phyloP scores from a whole-genome alignment of 2,888 invertebrate genomes.

The Xestia rhomboidea region DNA sequence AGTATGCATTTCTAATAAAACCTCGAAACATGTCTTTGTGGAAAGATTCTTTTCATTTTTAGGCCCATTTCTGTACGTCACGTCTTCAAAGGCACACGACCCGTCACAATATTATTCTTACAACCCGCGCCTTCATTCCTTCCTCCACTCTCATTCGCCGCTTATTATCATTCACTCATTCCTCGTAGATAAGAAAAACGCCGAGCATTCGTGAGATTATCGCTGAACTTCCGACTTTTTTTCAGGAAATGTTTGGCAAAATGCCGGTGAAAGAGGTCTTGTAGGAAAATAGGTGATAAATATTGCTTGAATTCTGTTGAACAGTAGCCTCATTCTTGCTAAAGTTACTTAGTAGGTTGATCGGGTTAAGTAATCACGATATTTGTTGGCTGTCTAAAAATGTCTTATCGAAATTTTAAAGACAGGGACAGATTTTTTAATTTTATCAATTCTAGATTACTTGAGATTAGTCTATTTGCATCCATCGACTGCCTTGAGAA shows the following conservation, averaged over 20 bases:
- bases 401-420: background rate
- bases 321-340: background rate
- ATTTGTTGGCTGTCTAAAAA: background rate
- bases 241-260: conserved; percentile 45
- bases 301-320: conserved; percentile 12
- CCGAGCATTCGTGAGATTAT: conserved; percentile 60
- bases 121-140: conserved; percentile 73
- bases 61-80: too few species aligned
- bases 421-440: background rate
- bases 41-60: too few species aligned
- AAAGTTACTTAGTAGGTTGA: background rate
- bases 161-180: conserved; percentile 83
- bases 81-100: conserved; percentile 74
- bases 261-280: conserved; percentile 19
- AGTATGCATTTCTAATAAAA: too few species aligned
- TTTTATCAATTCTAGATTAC: background rate
- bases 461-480: background rate
- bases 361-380: background rate
- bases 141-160: conserved; percentile 71
- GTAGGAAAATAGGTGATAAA: conserved; percentile 22
- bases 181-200: conserved; percentile 72
- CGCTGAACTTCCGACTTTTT: conserved; percentile 51
- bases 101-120: conserved; percentile 81
- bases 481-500: too few species aligned
- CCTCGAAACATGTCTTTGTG: too few species aligned